A percentile compares a stretch with the other conserved stretches of the same genome.
Evolutionary conservation across 2,888 invertebrate species (phyloP).

Genomic region (Eupithecia subumbrata): DNA sequence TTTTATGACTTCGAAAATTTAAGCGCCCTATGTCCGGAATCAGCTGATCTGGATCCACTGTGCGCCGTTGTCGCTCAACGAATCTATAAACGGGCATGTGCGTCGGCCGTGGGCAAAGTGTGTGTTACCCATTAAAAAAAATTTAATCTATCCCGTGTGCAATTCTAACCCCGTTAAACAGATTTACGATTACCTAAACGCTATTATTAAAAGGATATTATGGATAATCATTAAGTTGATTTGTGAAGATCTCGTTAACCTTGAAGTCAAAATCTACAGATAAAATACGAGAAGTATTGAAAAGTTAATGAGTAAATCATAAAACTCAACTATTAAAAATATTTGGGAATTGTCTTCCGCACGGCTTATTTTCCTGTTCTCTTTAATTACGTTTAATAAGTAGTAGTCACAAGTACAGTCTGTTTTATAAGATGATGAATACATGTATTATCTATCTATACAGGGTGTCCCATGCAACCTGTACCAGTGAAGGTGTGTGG

Average conservation of each 20-base stretch:
- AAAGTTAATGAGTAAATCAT: slow-evolving; percentile 4
- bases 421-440: no score
- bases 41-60: no score
- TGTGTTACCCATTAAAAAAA: not conserved
- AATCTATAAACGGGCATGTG: no score
- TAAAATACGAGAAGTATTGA: not conserved
- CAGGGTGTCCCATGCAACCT: no score
- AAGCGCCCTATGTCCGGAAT: no score
- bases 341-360: slow-evolving; percentile 7
- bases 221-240: not conserved
- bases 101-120: no score
- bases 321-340: not conserved
- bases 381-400: no score
- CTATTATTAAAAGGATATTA: not conserved
- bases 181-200: slow-evolving; percentile 5
- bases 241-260: slow-evolving; percentile 9
- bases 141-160: not conserved
- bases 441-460: no score
- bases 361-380: not conserved
- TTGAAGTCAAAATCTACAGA: not conserved
- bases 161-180: not conserved
- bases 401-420: no score
- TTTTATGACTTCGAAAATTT: no score
- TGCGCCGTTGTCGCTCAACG: no score
- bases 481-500: no score